Evolutionary conservation across 2,113 vertebrate species (phyloP).

Genomic region (Hippocampus mohnikei): DNA sequence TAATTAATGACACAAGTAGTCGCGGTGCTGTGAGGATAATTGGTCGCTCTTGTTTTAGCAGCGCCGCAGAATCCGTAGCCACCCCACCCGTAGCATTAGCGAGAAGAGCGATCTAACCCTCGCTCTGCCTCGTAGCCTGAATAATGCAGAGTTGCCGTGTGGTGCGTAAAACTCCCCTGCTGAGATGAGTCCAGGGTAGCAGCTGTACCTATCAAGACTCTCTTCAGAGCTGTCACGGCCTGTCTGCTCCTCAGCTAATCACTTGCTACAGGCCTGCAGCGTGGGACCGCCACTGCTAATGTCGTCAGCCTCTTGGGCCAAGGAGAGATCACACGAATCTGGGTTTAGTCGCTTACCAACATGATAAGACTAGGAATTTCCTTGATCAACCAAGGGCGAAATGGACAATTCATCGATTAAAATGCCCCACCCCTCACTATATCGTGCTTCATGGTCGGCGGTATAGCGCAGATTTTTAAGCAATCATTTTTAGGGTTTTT

Average conservation of each 20-base stretch:
- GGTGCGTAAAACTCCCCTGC: conserved; percentile 36
- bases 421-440: background rate
- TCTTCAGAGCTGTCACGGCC: conserved; percentile 61
- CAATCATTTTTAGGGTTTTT: background rate
- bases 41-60: background rate
- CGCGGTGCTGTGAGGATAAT: background rate
- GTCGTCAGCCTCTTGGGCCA: conserved; percentile 26
- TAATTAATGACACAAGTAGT: background rate
- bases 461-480: background rate
- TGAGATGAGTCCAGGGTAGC: conserved; percentile 54
- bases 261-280: conserved; percentile 56
- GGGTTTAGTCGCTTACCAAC: background rate
- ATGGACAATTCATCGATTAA: background rate
- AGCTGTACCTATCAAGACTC: conserved; percentile 65
- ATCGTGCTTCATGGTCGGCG: background rate
- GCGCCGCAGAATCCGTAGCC: background rate
- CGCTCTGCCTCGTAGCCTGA: conserved; percentile 21
- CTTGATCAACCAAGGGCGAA: background rate
- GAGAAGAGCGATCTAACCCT: conserved; percentile 3
- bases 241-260: conserved; percentile 64
- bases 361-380: background rate
- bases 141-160: conserved; percentile 44
- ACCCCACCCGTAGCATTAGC: background rate
- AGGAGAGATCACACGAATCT: background rate
- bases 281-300: conserved; percentile 44